A percentile compares a stretch with the other conserved stretches of the same genome.
Conservation (phyloP, 2,113 vertebrate species). For the Montifringilla adamsi region DNA sequence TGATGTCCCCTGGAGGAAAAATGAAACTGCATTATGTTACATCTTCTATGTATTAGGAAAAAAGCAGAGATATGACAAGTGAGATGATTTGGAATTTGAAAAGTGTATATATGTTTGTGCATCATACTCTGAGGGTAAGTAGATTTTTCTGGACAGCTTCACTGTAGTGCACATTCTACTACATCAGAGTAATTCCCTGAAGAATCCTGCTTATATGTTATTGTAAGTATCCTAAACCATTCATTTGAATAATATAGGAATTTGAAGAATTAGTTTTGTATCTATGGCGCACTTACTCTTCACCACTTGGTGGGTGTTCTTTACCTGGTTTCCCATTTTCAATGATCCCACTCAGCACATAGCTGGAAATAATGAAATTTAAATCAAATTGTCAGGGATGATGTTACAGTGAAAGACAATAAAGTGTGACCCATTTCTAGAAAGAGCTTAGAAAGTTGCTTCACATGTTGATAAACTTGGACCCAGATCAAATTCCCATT, state of each 20-base stretch:
- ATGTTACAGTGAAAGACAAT: not conserved
- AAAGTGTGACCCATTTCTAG: not conserved
- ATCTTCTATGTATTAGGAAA: not conserved
- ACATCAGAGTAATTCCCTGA: not conserved
- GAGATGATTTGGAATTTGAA: not conserved
- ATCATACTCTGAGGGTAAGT: not conserved
- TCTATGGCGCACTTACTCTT: not conserved
- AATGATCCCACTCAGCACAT: not conserved
- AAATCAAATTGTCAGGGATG: not conserved
- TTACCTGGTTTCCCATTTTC: not conserved
- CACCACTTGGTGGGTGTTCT: not conserved
- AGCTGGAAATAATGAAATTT: not conserved
- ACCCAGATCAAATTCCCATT: not conserved
- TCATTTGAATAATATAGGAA: not conserved
- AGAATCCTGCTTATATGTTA: not conserved
- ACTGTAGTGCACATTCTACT: not conserved
- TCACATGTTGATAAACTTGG: not conserved
- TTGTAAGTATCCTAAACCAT: not conserved
- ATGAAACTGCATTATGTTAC: not conserved
- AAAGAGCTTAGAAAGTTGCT: not conserved
- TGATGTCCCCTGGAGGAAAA: not conserved
- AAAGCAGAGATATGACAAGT: not conserved
- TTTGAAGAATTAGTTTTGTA: not conserved
- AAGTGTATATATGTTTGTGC: not conserved
- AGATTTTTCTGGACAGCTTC: not conserved